Evolutionary conservation across 2,888 invertebrate species (phyloP), one percentile per base, ranked within the genome.

Genomic region (Adelphocoris suturalis): DNA sequence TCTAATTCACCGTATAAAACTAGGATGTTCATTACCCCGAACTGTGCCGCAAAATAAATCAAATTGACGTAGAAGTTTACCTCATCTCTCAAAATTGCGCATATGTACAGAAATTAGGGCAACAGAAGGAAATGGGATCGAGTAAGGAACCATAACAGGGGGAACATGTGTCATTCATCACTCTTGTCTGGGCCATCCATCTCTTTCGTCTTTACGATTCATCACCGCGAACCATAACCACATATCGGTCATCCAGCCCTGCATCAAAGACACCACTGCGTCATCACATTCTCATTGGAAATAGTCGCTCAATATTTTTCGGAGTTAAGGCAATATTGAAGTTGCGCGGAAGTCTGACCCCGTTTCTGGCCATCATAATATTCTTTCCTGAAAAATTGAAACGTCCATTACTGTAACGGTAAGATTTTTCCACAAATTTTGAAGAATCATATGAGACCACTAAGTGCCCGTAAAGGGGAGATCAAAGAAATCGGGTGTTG

Each of bases 141-240:
- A 9, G 61, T 0, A 19, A 19, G 61, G 61, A 61, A 19, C 61
- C 61, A 61, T 61, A 61, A 61, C 61, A 61, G 61, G 61, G n/a
- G 78, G 78, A 46, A 78, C 78, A 28, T 46, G 78, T 46, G 78
- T 78, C 78, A 78, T 78, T 46, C 78, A 46, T 78, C 78, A 78
- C 46, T 23, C 78, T 78, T 46, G 46, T 78, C 78, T 78, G 28
- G 3, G 12, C 78, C 46, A 78, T 78, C 46, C 78, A 78, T 78
- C 78, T 46, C 46, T 78, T 78, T 78, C 78, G 27, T 78, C 78
- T 78, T 78, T 78, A 78, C 78, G 78, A 78, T 78, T 78, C 28
- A 78, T 78, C 78, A 78, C 78, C 78, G 78, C 16, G 27, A 4
- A 78, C 4, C 78, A 78, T 78, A 78, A 28, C 78, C 78, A 28